Base-by-base conservation (phyloP, 2,888 invertebrate species). In the Conops quadrifasciatus region DNA sequence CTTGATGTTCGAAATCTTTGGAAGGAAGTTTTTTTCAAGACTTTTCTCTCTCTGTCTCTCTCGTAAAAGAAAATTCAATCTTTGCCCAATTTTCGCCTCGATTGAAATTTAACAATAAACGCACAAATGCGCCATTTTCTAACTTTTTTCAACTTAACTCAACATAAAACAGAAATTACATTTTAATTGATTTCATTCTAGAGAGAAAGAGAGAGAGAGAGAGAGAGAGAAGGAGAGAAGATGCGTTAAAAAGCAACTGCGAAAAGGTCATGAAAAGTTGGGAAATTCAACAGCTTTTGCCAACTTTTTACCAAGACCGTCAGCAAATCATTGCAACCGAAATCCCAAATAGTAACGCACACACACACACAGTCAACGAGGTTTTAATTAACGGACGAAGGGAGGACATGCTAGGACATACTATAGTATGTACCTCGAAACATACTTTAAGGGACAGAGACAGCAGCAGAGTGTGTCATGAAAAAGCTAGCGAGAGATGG, bases 111-210 rank as follows among this genome's bases (percentile, higher is more conserved):
- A n/a, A n/a, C n/a, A n/a, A n/a, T n/a, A n/a, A n/a, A n/a, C n/a
- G n/a, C n/a, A n/a, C n/a, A n/a, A n/a, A n/a, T n/a, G n/a, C n/a
- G n/a, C n/a, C n/a, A n/a, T n/a, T n/a, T n/a, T n/a, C n/a, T n/a
- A n/a, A n/a, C 7, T 58, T 67, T 43, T 62, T 47, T 30, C 45
- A 56, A 67, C 64, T 68, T 74, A 45, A 63, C 64, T 64, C 74
- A 74, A 73, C 58, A 73, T 43, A 63, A 72, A 72, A 73, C 62
- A 74, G 71, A 73, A 75, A 75, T 76, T 73, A 76, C 75, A 74
- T 75, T 76, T 75, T 76, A 75, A 76, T 76, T 76, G 74, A 75
- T 75, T 76, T 75, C 74, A 67, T 73, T 72, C 72, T 26, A 70
- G 63, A 64, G 45, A 26, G 43, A n/a, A 53, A 43, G 26, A 2